Evolutionary conservation across 2,888 invertebrate genomes (phyloP).

Genomic region (Anorthoa munda): DNA sequence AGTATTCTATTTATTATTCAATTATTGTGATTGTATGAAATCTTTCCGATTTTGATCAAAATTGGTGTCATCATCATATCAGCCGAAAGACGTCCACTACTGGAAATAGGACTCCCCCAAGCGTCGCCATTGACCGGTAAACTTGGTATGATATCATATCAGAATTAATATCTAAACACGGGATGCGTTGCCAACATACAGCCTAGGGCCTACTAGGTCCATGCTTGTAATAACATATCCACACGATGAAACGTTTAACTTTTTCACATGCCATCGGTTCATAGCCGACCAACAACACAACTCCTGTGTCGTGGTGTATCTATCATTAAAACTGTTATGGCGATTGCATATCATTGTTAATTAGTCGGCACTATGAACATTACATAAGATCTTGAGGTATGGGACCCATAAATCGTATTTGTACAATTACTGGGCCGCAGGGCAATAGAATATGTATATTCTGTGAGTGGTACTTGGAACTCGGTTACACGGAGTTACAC

Average conservation of each 20-base stretch:
- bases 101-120: too few species aligned
- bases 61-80: too few species aligned
- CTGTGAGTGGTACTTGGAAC: background rate
- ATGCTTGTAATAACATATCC: background rate
- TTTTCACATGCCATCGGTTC: conserved; percentile 4
- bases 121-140: too few species aligned
- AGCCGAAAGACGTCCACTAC: too few species aligned
- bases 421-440: conserved; percentile 48
- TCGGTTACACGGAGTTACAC: conserved; percentile 9
- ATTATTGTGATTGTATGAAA: too few species aligned
- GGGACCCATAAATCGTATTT: conserved; percentile 56
- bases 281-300: conserved; percentile 22
- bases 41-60: too few species aligned
- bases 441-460: conserved; percentile 38
- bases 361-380: conserved; percentile 52
- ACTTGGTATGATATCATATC: too few species aligned
- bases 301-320: conserved; percentile 6
- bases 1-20: too few species aligned
- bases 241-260: background rate
- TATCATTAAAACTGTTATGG: conserved; percentile 55
- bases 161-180: background rate
- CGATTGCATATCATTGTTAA: conserved; percentile 58
- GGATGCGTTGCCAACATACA: background rate
- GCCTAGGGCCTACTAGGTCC: background rate
- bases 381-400: conserved; percentile 54